phyloP scores from a whole-genome alignment of 2,113 vertebrate species.

The Lycaon pictus region DNA sequence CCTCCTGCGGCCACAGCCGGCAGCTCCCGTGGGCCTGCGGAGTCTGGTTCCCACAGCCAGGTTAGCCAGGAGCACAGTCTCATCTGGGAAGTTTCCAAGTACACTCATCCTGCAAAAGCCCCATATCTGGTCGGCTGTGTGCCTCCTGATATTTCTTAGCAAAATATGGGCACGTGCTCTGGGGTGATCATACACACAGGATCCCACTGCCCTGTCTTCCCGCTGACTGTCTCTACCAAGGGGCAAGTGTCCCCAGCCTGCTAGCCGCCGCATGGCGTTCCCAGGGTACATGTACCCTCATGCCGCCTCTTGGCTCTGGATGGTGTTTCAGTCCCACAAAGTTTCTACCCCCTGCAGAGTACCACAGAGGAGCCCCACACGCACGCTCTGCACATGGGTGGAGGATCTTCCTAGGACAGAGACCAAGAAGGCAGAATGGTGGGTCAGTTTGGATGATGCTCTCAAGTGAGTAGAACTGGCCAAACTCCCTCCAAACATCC shows the following conservation, averaged over 20 bases:
- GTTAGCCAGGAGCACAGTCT: not conserved
- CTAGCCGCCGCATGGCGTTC: too few species aligned
- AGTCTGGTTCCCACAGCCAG: not conserved
- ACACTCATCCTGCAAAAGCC: not conserved
- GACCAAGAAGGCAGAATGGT: too few species aligned
- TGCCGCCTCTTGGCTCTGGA: not conserved
- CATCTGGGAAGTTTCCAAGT: not conserved
- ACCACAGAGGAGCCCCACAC: not conserved
- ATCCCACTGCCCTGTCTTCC: not conserved
- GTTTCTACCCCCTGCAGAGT: not conserved
- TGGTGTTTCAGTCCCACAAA: not conserved
- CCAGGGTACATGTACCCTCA: too few species aligned
- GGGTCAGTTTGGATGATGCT: not conserved
- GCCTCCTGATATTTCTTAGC: not conserved
- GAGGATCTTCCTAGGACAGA: not conserved
- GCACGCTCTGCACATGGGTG: not conserved
- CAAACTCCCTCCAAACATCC: not conserved
- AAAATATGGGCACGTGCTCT: too few species aligned
- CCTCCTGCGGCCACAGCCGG: not conserved
- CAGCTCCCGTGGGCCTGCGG: not conserved
- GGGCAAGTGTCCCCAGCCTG: not conserved
- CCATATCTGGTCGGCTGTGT: not conserved
- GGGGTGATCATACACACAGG: not conserved
- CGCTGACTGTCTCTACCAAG: accelerated
- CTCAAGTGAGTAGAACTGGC: not conserved